phyloP scores from a whole-genome alignment of 2,113 vertebrate species.

The Lynx canadensis region DNA sequence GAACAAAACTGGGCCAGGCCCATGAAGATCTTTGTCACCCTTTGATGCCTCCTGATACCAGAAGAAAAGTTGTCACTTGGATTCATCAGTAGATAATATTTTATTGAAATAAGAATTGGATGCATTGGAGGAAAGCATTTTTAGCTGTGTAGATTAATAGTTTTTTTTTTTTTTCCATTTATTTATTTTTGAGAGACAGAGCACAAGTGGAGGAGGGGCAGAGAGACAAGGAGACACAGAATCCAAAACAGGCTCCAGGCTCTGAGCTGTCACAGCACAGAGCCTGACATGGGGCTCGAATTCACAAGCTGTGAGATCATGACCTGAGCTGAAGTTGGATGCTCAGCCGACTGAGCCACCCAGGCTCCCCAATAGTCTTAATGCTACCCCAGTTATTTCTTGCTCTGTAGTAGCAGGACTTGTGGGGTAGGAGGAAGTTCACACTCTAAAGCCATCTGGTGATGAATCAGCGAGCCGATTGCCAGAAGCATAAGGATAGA shows the following conservation, averaged over 20 bases:
- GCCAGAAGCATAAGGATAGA: neutral
- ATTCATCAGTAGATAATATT: neutral
- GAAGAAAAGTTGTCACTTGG: neutral
- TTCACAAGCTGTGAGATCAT: too few species aligned
- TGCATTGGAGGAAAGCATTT: neutral
- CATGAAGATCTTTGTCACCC: neutral
- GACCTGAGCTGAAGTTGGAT: too few species aligned
- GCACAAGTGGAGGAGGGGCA: too few species aligned
- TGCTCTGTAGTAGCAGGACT: neutral
- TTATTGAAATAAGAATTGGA: constrained; percentile 1
- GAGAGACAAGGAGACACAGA: too few species aligned
- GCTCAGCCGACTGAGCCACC: too few species aligned
- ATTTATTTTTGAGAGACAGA: too few species aligned
- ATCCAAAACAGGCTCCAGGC: too few species aligned
- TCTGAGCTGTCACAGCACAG: too few species aligned
- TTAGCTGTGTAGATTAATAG: neutral
- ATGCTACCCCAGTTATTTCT: neutral
- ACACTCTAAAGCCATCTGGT: constrained; percentile 51
- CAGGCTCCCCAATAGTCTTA: neutral
- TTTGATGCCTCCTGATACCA: neutral
- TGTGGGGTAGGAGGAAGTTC: neutral
- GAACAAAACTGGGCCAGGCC: neutral
- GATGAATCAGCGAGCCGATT: constrained; percentile 47
- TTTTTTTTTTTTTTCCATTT: neutral
- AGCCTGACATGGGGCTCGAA: too few species aligned